Base-by-base conservation (phyloP, 2,888 invertebrate species). In the Embidobia sp. region DNA sequence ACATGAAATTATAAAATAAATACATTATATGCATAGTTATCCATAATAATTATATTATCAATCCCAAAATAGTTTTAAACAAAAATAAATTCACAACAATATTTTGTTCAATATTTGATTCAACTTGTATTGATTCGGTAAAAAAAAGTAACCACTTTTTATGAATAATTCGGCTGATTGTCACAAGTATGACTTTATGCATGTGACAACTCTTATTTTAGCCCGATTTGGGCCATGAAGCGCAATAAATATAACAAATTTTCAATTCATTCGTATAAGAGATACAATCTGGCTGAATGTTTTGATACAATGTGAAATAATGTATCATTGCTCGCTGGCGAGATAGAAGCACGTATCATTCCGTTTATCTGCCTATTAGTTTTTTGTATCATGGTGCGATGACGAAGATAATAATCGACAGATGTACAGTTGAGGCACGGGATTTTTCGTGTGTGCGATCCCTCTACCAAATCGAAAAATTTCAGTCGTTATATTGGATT, bases 391-490 rank as follows among this genome's bases (percentile, higher is more conserved):
- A 27, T 1, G 11, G 26, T 27, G 3, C 18, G 53, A 74, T 66
- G 53, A 63, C 31, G 15, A 46, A 76, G 69, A 76, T 64, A 76
- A 29, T 35, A 51, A 70, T 64, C 64, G 59, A 64, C 69, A 70
- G 64, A 76, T 55, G 70, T 59, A 64, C 49, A 13, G 40, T 42
- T 19, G 63, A 35, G 64, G 27, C 26, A 7, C 29, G 31, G 40
- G 35, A 59, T 69, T 73, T 49, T 77, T 27, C 33, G 69, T 69
- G 37, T 11, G 11, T 31, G 27, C 44, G 26, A 40, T 46, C 59
- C 66, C n/a, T 73, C 35, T 46, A 11, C 29, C 46, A 64, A 64
- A 63, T 74, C 57, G 69, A 48, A 73, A 78, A 73, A 78, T 64
- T 74, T 37, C 19, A 18, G 37, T 53, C 61, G 49, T 69, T 77